These are phyloP conservation scores for Exocentrus adspersus DNA, from an alignment of 2,888 invertebrate species.

Conservation along the genomic window DNA sequence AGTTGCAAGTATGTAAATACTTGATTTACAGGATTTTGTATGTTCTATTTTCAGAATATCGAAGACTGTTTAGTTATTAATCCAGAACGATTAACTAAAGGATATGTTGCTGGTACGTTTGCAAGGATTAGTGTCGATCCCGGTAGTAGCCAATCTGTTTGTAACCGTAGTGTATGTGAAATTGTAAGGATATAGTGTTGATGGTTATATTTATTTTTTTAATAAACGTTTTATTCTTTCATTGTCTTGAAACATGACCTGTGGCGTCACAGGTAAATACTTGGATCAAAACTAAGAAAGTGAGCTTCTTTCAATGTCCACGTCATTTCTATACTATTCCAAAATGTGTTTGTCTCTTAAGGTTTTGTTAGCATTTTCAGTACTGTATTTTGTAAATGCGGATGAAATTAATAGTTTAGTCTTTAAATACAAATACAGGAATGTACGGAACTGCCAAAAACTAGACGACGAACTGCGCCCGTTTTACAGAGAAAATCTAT, in stretches of 20 bases:
- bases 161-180: slow-evolving; percentile 43
- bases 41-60: slow-evolving; percentile 71
- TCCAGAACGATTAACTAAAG: slow-evolving; percentile 84
- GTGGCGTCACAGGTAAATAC: no score
- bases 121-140: slow-evolving; percentile 71
- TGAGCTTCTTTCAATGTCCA: slow-evolving; percentile 14
- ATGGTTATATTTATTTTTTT: slow-evolving; percentile 15
- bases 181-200: slow-evolving; percentile 44
- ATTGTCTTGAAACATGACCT: no score
- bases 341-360: slow-evolving; percentile 19
- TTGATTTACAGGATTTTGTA: not conserved
- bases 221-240: no score
- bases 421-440: slow-evolving; percentile 34
- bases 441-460: slow-evolving; percentile 31
- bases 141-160: slow-evolving; percentile 42
- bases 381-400: slow-evolving; percentile 12
- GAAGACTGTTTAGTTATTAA: slow-evolving; percentile 84
- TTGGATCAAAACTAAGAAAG: not conserved
- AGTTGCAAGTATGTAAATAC: not conserved
- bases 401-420: slow-evolving; percentile 25
- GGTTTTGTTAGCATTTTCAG: slow-evolving; percentile 22
- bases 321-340: slow-evolving; percentile 8
- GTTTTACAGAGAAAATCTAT: slow-evolving; percentile 44
- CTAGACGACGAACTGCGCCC: slow-evolving; percentile 15
- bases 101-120: slow-evolving; percentile 79